Base-by-base conservation (phyloP, 2,113 vertebrate genomes). In the Oreotrochilus melanogaster region DNA sequence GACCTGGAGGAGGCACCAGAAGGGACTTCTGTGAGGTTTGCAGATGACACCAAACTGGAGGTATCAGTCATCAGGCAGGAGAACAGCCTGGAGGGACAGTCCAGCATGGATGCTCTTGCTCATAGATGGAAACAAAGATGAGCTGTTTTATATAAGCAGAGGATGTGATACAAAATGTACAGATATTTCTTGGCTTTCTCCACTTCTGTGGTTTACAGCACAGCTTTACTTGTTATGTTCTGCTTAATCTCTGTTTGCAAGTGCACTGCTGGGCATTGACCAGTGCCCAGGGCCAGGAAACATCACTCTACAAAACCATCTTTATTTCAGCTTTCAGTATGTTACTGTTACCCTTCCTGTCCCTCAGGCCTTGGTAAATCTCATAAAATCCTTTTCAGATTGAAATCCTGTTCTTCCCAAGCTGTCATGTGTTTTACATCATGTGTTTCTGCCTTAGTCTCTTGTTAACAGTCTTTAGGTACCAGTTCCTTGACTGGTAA, bases 301-400 rank as follows among this genome's bases (percentile, higher is more conserved):
- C 75, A 58, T 86, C 50, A 64, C 56, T 82, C 50, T 37, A 48
- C 43, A 82, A 74, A 88, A 71, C 14, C 28, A n/a, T 70, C 37
- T 88, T 87, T 89, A 56, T 91, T 94, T 92, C 60, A 76, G 78
- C 50, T 83, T 86, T 89, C 75, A 88, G 18, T 71, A 31, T 35
- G 35, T 92, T 88, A 28, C 74, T n/a, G 23, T 64, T 74, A 53
- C 45, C 10, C 17, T 81, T 83, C 47, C 57, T 79, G 28, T 84
- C 87, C 81, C 76, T 91, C 48, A 93, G 88, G 82, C 72, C 67
- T 57, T 57, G 1, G 35, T 90, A 95, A 93, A 93, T 82, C 89
- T 92, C 22, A 70, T 91, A 78, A 92, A 97, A 89, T 33, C 81
- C 71, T 92, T 87, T 93, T 78, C 92, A 85, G 86, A 89, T 86